Evolutionary conservation across 2,797 vertebrate genomes (phyloP), one percentile per base, ranked within the genome.

Genomic region (Anguilla anguilla): DNA sequence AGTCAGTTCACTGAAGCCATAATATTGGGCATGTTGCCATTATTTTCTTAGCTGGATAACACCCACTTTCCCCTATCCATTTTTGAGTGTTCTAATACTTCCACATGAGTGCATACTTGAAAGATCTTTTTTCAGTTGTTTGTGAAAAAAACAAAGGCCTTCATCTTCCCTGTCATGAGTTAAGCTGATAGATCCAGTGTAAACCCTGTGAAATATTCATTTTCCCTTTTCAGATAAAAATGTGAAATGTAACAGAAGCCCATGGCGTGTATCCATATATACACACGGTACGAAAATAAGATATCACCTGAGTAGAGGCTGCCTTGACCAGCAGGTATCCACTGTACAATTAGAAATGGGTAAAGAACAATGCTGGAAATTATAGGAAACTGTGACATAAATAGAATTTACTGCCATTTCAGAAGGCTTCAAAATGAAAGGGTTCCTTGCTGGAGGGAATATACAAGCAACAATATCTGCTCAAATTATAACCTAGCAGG

Each of bases 161-260:
- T 25, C 79, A 28, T 51, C 86, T 82, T 86, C 39, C 64, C 49
- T 86, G 55, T 86, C 67, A 72, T 86, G 61, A 25, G 35, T 46
- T 17, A 77, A 85, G 22, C 17, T 28, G 43, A 64, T 6, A 64
- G 67, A 69, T 39, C 49, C 43, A 61, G 22, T 88, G 86, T 88
- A 86, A 86, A 91, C 64, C 85, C 86, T 86, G 81, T 81, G 85
- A 88, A 93, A 92, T 46, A 59, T 57, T 10, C 43, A 57, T 86
- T 86, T 79, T 81, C 79, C 55, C 49, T 79, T 82, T 84, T 7
- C 31, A 88, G 72, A 77, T 77, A 55, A 77, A 53, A 77, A 53
- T 57, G 83, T 88, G 74, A 88, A 77, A 77, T 43, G 19, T 43
- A 43, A 22, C 31, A 77, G 74, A 39, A 15, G 17, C 31, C 35